Base-by-base conservation (phyloP, 2,888 invertebrate species). In the Leucozona laternaria region DNA sequence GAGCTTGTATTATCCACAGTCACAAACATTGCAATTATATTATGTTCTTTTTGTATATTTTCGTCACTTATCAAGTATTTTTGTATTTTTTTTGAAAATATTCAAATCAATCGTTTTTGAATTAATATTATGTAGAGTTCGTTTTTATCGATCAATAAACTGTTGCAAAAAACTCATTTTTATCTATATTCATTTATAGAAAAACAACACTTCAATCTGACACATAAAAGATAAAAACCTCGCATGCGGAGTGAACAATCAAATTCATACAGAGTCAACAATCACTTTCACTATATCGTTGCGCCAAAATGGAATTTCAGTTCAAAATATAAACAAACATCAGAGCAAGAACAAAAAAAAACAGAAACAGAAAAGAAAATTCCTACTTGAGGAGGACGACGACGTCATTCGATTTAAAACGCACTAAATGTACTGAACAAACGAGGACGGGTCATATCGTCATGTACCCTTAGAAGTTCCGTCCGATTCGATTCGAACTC, bases 1-100 rank as follows among this genome's bases (percentile, higher is more conserved):
- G 92, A 89, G 83, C 91, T 92, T 48, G 91, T 88, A 88, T 91
- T 92, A 90, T 92, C 92, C 91, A 92, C 90, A 79, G 91, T 90
- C 50, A 92, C 90, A 90, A 92, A 92, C 92, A 92, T 92, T 85
- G 89, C 91, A 89, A 83, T 25, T 25, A 25, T 85, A 62, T 88
- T n/a, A n/a, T n/a, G n/a, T 48, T 50, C 60, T 48, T 43, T 31
- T 17, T 17, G 17, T 45, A 45, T 34, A 55, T 8, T 25, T 45
- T 37, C 28, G 5, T 15, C 34, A 25, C 17, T 78, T 72, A 11
- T 55, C 8, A 50, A 66, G 37, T 37, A 37, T 2, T 6, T 37
- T 37, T 22, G 2, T 22, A 4, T 45, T 13, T 31, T 28, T 66
- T 31, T 45, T n/a, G 0, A 11, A 22, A 68, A 37, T 43, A 22